Base-by-base conservation (phyloP, 2,888 invertebrate species). In the Subacronicta megacephala region DNA sequence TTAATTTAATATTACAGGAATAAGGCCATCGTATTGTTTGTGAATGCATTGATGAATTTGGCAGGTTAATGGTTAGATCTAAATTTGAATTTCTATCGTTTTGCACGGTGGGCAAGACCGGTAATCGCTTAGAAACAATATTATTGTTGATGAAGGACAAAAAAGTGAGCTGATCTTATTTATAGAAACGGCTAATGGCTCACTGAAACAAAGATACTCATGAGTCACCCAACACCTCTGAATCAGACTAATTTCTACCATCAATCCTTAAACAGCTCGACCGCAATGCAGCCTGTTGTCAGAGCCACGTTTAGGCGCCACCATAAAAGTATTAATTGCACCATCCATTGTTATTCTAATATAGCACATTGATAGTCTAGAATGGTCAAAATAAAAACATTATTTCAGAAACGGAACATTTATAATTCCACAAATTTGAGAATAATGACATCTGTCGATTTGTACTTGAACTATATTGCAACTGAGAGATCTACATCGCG, bases 281-380 rank as follows among this genome's bases (percentile, higher is more conserved):
- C 38, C 51, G 66, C 59, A 77, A 75, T 72, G 72, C 70, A 69
- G 57, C 46, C 55, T 53, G 54, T 70, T 80, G 84, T 87, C 86
- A 85, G 80, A 80, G 76, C 84, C 73, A 61, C 80, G 81, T 87
- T 88, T 87, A 90, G 90, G 88, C 84, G 88, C 83, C 87, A 71
- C 86, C 89, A 89, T 91, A 91, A 89, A 90, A 90, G 90, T 87
- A 73, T 81, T 90, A 90, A 91, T 91, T 88, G 84, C 80, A 15
- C 61, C 78, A 68, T 72, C 83, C 66, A 80, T 83, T 85, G 85
- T 82, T 83, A 80, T 80, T 70, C 67, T 72, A 75, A 76, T 80
- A 68, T 64, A 81, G 82, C 78, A 77, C 61, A 77, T 52, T 53
- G 26, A 50, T 57, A 53, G 51, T 36, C 45, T 66, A 72, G 66